phyloP scores from a whole-genome alignment of 2,888 invertebrate species.

The Proisotoma minuta region DNA sequence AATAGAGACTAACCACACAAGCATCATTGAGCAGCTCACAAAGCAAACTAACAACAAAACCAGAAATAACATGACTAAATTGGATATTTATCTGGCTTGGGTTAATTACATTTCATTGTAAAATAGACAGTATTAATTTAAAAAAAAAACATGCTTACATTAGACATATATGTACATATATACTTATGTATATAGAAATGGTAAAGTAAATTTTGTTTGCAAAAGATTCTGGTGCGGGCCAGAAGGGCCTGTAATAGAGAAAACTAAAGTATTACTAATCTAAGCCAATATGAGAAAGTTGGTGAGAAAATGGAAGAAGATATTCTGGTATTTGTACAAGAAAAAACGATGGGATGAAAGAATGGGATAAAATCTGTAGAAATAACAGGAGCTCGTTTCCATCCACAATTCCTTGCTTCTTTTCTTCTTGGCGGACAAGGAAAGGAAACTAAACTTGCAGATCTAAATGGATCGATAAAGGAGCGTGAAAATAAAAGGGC shows the following conservation, averaged over 20 bases:
- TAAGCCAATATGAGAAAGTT: slow-evolving; percentile 5
- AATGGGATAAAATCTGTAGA: slow-evolving; percentile 17
- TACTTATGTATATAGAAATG: too few species aligned
- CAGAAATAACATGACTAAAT: too few species aligned
- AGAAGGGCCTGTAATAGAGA: slow-evolving; percentile 4
- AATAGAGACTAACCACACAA: too few species aligned
- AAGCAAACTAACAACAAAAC: too few species aligned
- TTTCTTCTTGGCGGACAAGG: not conserved
- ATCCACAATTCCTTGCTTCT: not conserved
- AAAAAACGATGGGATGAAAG: slow-evolving; percentile 2
- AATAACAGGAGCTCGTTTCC: not conserved
- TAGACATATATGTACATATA: too few species aligned
- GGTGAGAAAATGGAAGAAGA: not conserved
- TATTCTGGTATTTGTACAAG: not conserved
- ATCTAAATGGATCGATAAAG: slow-evolving; percentile 21
- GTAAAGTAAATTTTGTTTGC: not conserved
- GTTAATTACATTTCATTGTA: too few species aligned
- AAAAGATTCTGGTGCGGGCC: too few species aligned
- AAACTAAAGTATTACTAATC: slow-evolving; percentile 15
- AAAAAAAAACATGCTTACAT: too few species aligned
- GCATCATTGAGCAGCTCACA: too few species aligned
- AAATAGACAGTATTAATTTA: too few species aligned
- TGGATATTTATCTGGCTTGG: too few species aligned
- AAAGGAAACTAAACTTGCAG: slow-evolving; percentile 10
- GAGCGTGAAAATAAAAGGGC: slow-evolving; percentile 24